Evolutionary conservation across 35 echinoderm and acorn worm genomes (phyloP), one percentile per base, ranked within the genome.

Genomic region (Patiria miniata): DNA sequence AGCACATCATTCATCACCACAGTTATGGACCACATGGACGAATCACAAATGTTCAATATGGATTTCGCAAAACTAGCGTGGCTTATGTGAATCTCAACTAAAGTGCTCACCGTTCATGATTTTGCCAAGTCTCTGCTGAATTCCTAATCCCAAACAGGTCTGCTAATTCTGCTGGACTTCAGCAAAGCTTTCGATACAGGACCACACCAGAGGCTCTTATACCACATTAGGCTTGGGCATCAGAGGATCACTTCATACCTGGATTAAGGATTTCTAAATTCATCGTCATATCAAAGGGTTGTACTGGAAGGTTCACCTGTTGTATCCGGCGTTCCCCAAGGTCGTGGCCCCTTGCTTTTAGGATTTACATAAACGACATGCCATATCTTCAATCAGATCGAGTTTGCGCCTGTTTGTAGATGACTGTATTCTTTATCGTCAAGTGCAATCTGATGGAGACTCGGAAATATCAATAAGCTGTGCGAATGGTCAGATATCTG

Each of bases 401-500:
- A 87, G 2, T 18, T 39, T 79, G 32, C 28, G 44, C 12, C 39
- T 87, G 36, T 60, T 89, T 81, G 78, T 53, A 19, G 78, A 89
- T 89, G 78, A 89, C 52, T 82, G 87, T 81, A 37, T 81, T 78
- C 77, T 89, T 26, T 89, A 81, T 81, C 23, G 52, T 37, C 42
- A 47, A 51, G 18, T 81, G 29, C 33, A 38, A 59, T 39, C 33
- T 58, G 30, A 18, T 39, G 12, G 23, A 81, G 78, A 81, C 33
- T 38, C 68, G 1, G n/a, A 23, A 51, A 80, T 36, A 36, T 79
- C 21, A 47, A 89, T 1, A 56, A 39, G 2, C n/a, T 80, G 69
- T 37, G 34, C 7, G 4, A 61, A 52, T 80, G 77, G 78, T 34
- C 19, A 32, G 53, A 79, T 44, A 79, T 6, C n/a, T 88, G 86